Evolutionary conservation across 2,888 invertebrate genomes (phyloP).

Genomic region (Eucriotettix oculatus): DNA sequence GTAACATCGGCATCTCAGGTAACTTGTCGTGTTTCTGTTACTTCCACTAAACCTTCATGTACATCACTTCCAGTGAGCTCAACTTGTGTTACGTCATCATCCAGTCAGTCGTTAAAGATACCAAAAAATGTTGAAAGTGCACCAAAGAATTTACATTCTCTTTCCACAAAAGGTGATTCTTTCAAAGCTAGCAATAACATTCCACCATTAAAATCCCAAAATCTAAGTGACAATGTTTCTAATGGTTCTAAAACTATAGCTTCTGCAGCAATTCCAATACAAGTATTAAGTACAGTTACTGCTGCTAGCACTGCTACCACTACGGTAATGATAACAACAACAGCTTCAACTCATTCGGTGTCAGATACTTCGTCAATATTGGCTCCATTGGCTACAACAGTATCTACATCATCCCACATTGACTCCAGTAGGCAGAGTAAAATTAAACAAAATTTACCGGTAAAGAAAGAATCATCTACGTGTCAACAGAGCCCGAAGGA

Average conservation of each 20-base stretch:
- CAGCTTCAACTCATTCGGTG: background rate
- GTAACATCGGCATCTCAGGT: background rate
- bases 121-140: background rate
- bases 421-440: too few relatives aligned
- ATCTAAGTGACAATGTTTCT: background rate
- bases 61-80: background rate
- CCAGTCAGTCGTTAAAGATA: too few relatives aligned
- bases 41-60: background rate
- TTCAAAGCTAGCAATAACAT: slow-evolving; percentile 5
- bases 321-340: slow-evolving; percentile 4
- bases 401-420: too few relatives aligned
- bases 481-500: too few relatives aligned
- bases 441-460: too few relatives aligned
- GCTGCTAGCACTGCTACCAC: background rate
- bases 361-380: too few relatives aligned
- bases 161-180: background rate
- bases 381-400: too few relatives aligned
- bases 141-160: background rate
- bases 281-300: background rate
- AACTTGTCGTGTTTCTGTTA: background rate
- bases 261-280: background rate
- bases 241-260: slow-evolving; percentile 1
- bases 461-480: too few relatives aligned
- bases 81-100: too few relatives aligned
- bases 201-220: slow-evolving; percentile 8